phyloP scores from a whole-genome alignment of 1,140 invertebrate genomes.

The Zaprionus lachaisei region DNA sequence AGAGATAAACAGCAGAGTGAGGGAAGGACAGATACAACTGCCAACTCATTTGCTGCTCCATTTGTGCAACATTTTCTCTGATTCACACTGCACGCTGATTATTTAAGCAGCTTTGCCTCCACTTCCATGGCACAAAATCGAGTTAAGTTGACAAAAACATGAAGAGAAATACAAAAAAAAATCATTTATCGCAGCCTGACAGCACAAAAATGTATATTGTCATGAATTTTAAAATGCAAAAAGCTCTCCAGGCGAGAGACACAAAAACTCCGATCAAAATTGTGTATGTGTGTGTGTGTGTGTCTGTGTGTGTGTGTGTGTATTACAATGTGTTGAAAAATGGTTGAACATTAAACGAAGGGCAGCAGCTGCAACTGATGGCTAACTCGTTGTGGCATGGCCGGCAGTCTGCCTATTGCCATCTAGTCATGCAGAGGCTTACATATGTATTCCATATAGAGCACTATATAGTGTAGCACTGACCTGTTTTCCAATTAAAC shows the following conservation, averaged over 20 bases:
- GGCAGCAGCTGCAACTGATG: not conserved
- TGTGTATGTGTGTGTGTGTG: not conserved
- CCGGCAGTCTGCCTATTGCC: not conserved
- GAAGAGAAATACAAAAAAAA: not conserved
- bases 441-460: not conserved
- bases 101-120: constrained; percentile 38
- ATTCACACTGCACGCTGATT: constrained; percentile 16
- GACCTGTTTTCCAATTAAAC: constrained; percentile 43
- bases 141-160: constrained; percentile 19
- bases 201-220: constrained; percentile 32
- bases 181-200: constrained; percentile 22
- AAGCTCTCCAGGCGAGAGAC: not conserved
- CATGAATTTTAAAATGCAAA: constrained; percentile 31
- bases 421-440: not conserved
- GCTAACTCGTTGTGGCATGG: constrained; percentile 1
- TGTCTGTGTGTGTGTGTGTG: not conserved
- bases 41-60: constrained; percentile 32
- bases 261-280: not conserved
- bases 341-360: not conserved
- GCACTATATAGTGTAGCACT: constrained; percentile 1
- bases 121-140: constrained; percentile 3
- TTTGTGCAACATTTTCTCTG: constrained; percentile 5
- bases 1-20: no score
- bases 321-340: not conserved
- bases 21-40: not conserved